phyloP scores from a whole-genome alignment of 2,888 invertebrate species.

The Brenthis ino region DNA sequence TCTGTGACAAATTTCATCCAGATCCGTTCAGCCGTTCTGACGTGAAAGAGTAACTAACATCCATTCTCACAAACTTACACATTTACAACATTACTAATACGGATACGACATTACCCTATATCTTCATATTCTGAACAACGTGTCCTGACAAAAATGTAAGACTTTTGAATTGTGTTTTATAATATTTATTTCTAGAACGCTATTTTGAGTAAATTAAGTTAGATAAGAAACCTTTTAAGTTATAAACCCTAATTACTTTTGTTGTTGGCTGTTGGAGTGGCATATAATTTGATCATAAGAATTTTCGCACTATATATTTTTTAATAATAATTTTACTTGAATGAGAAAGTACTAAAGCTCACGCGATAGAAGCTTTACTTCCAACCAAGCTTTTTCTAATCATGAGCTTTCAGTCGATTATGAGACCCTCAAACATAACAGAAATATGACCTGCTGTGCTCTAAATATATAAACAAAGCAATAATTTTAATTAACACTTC shows the following conservation, averaged over 20 bases:
- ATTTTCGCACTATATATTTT: slow-evolving; percentile 5
- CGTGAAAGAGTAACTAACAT: too few relatives aligned
- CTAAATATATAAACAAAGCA: background rate
- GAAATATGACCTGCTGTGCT: too few relatives aligned
- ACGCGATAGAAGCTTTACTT: too few relatives aligned
- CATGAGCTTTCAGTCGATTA: too few relatives aligned
- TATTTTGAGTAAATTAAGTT: slow-evolving; percentile 35
- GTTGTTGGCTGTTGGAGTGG: slow-evolving; percentile 26
- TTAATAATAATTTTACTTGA: background rate
- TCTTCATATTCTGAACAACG: background rate
- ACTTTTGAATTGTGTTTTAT: slow-evolving; percentile 8
- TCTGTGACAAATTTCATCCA: too few relatives aligned
- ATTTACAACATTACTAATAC: too few relatives aligned
- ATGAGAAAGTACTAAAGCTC: background rate
- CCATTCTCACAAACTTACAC: too few relatives aligned
- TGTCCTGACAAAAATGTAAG: slow-evolving; percentile 1
- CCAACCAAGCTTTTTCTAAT: too few relatives aligned
- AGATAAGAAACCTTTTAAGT: slow-evolving; percentile 37
- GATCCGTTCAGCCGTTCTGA: too few relatives aligned
- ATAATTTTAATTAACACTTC: background rate
- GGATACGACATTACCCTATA: background rate
- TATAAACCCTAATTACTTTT: slow-evolving; percentile 35
- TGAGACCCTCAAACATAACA: too few relatives aligned
- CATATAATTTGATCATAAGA: slow-evolving; percentile 26
- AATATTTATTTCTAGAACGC: slow-evolving; percentile 16